Conservation (phyloP, 2,888 invertebrate genomes). For the Alloplasta piceator region DNA sequence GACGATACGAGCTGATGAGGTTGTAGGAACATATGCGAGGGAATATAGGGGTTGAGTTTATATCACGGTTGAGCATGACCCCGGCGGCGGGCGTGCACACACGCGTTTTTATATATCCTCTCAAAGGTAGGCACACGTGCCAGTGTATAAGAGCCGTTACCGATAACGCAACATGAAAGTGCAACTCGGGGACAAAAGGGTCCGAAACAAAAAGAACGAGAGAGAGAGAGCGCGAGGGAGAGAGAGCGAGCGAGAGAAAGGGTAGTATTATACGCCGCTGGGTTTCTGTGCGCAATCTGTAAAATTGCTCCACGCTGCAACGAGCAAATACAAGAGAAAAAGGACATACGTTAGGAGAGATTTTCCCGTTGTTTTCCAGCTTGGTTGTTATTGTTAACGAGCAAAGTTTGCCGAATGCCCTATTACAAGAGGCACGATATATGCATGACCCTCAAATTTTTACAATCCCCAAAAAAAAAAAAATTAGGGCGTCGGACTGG, state of each 20-base stretch:
- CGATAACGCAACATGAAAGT: conserved; percentile 64
- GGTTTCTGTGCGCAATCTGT: conserved; percentile 65
- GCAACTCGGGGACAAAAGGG: conserved; percentile 62
- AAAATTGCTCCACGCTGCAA: conserved; percentile 62
- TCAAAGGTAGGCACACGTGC: conserved; percentile 55
- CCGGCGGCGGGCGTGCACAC: conserved; percentile 49
- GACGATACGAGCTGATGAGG: not conserved
- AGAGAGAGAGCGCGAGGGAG: conserved; percentile 20
- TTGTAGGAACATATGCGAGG: conserved; percentile 12
- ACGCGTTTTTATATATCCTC: conserved; percentile 50
- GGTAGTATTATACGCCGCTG: conserved; percentile 50
- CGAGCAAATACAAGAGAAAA: conserved; percentile 40
- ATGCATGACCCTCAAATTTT: not conserved
- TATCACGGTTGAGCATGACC: conserved; percentile 60
- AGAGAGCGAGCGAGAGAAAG: not conserved
- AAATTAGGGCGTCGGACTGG: not conserved
- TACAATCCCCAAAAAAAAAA: not conserved
- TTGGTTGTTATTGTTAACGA: conserved; percentile 62
- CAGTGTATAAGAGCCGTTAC: conserved; percentile 42
- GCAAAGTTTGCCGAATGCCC: conserved; percentile 60
- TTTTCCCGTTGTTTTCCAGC: conserved; percentile 21
- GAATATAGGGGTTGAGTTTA: too few species aligned
- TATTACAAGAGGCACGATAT: conserved; percentile 32
- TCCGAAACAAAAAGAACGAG: conserved; percentile 29
- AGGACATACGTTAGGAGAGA: conserved; percentile 24